Evolutionary conservation across 64 coral and sea anemone species (phyloP).

Genomic region (Astreopora myriophthalma): DNA sequence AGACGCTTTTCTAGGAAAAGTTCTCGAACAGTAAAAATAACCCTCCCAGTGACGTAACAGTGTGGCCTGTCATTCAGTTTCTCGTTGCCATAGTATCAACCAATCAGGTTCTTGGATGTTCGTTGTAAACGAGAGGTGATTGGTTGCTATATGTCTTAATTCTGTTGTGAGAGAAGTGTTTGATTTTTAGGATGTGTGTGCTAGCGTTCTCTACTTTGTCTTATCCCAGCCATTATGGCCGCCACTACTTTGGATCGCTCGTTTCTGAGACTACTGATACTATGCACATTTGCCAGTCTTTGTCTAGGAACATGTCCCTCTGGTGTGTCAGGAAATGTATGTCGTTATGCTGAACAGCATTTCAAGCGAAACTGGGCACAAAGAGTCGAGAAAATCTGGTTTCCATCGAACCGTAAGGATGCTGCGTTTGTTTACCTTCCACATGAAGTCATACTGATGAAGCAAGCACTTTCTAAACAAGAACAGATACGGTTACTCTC

Average conservation of each 20-base stretch:
- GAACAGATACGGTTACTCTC: neutral
- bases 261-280: neutral
- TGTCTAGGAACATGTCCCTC: neutral
- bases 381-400: neutral
- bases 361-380: neutral
- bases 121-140: neutral
- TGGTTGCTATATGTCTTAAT: neutral
- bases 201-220: neutral
- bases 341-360: neutral
- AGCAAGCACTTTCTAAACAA: neutral
- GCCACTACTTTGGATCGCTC: neutral
- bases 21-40: neutral
- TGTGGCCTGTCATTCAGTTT: neutral
- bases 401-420: neutral
- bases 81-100: neutral
- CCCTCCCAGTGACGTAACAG: neutral
- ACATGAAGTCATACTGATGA: conserved; percentile 13
- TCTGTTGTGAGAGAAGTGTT: neutral
- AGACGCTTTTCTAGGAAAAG: neutral
- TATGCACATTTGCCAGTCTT: neutral
- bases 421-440: conserved; percentile 19
- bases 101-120: neutral
- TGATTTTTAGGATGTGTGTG: neutral
- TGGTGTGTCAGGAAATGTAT: neutral
- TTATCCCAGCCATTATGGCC: neutral